Evolutionary conservation across 1,140 invertebrate species (phyloP), one percentile per base, ranked within the genome.

Genomic region (Aethina tumida): DNA sequence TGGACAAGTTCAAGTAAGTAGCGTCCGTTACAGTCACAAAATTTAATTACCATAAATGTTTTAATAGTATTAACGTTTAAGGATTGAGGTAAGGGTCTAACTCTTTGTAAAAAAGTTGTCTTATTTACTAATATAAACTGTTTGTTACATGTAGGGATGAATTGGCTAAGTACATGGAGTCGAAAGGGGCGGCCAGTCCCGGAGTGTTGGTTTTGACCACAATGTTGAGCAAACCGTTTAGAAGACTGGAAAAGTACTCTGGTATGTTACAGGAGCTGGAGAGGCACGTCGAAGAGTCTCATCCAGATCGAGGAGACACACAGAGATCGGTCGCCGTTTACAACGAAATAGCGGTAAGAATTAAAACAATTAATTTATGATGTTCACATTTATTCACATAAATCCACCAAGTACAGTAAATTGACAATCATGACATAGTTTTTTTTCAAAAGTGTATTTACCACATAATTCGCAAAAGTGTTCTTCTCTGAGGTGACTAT

Each of bases 271-370:
- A 97, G 65, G 95, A 99, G 64, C 64, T 98, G 29, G 91, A 96
- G 55, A 69, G 93, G 41, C 92, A 97, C 59, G 84, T 95, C 19
- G 86, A 93, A 70, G 94, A 97, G 63, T 84, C 79, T 56, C 93
- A 99, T 66, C 75, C 85, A 2, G 96, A 99, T 65, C 70, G 94
- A 45, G 96, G 95, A 2, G 94, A 99, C 58, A 89, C 92, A 1
- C 93, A 97, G 61, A 69, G 95, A 43, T 92, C 92, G 26, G 83
- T 93, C 49, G 77, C 79, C 45, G 83, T 98, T 16, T 98, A 94
- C 63, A 88, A 92, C 61, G 91, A 97, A 54, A 86, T 98, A 53
- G 81, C 87, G 41, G 89, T 94, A 67, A 75, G 77, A 75, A 36
- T 31, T 6, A 5, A 31, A 21, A 25, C 14, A 18, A 30, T 4